Conservation (phyloP, 2,888 invertebrate species). For the Thymelicus sylvestris region DNA sequence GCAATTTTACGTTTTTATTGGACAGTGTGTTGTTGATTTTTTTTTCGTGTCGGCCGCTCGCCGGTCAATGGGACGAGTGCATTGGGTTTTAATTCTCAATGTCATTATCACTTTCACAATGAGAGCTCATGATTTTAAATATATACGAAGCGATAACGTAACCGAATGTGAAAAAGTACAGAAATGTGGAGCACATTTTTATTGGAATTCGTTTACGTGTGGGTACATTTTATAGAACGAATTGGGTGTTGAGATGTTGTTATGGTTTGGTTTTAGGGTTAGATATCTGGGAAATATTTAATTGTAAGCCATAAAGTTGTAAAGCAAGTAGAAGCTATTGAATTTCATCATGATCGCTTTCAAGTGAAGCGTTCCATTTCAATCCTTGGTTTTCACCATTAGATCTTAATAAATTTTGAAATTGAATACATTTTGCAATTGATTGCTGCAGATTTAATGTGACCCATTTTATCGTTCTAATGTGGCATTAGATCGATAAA, state of each 20-base stretch:
- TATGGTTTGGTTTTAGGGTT: not conserved
- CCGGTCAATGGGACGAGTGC: slow-evolving; percentile 80
- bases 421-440: no score
- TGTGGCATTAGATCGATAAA: no score
- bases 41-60: slow-evolving; percentile 68
- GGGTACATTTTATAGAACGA: slow-evolving; percentile 11
- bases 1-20: slow-evolving; percentile 84
- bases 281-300: not conserved
- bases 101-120: slow-evolving; percentile 84
- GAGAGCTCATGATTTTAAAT: slow-evolving; percentile 60
- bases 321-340: not conserved
- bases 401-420: no score
- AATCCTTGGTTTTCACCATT: no score
- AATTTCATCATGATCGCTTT: no score
- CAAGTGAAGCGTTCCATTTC: no score
- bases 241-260: not conserved
- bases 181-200: slow-evolving; percentile 41
- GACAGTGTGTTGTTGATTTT: slow-evolving; percentile 73
- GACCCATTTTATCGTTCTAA: no score
- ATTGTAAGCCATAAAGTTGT: no score
- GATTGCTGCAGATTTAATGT: no score
- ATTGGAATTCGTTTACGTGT: slow-evolving; percentile 29
- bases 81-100: slow-evolving; percentile 83
- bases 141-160: slow-evolving; percentile 42
- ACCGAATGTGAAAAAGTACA: slow-evolving; percentile 44